A percentile compares a stretch with the other conserved stretches of the same genome.
These are phyloP conservation scores for Linyphia triangularis DNA, from an alignment of 2,888 invertebrate genomes.

Conservation along the genomic window DNA sequence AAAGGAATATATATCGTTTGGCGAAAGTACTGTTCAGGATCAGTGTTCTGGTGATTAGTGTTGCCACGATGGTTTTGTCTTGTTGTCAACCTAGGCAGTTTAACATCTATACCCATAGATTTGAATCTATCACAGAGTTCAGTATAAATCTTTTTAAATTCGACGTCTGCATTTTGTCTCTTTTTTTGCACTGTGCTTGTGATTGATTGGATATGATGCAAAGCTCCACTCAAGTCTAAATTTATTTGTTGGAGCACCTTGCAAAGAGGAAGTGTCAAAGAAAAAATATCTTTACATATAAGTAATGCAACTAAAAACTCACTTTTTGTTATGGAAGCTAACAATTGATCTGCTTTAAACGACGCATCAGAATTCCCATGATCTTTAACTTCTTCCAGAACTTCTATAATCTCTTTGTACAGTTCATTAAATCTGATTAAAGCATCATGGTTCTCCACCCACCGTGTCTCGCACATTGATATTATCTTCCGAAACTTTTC, in stretches of 20 bases:
- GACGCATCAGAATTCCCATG: neutral
- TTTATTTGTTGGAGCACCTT: neutral
- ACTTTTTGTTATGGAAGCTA: neutral
- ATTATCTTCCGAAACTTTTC: neutral
- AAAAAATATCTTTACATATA: neutral
- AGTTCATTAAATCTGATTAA: neutral
- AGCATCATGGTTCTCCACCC: neutral
- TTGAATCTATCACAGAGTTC: neutral
- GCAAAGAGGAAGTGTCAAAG: neutral
- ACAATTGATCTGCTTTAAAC: neutral
- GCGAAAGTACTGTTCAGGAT: neutral
- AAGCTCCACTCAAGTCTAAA: neutral
- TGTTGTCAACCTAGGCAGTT: neutral
- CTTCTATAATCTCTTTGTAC: neutral
- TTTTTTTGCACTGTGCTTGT: neutral
- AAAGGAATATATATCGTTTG: neutral
- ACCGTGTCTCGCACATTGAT: neutral
- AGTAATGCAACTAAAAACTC: neutral
- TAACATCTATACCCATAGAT: neutral
- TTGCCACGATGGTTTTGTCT: neutral
- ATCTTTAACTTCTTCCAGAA: neutral
- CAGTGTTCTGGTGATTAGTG: neutral
- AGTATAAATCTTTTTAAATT: neutral
- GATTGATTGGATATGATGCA: neutral
- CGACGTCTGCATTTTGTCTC: neutral